Base-by-base conservation (phyloP, 2,888 invertebrate genomes). In the Nipponacmea schrenckii region DNA sequence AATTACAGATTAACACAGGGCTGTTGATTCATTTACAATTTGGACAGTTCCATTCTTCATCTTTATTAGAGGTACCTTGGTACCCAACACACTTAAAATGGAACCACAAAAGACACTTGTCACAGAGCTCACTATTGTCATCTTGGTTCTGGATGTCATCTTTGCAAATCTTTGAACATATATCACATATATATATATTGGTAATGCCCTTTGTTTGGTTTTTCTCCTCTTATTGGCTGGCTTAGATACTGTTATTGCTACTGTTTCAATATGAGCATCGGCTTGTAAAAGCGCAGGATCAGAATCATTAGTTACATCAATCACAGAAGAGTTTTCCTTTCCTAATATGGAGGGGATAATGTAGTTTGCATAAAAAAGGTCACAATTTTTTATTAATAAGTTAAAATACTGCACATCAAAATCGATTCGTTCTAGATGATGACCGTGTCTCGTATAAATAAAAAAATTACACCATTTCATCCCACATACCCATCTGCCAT, bases 401-500 rank as follows among this genome's bases (percentile, higher is more conserved):
- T 50, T 50, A 50, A 50, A 50, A 50, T 50, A 17, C 15, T 20
- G n/a, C 17, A 20, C 8, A 26, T 68, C 26, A 56, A 50, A 27
- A 2, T 5, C 17, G 24, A 56, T 17, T 50, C 26, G n/a, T 64
- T 64, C 64, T 15, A 64, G 24, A 64, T 24, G 24, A 17, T 31
- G n/a, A 15, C 64, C 64, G 26, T 64, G 64, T 24, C 31, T 31
- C 8, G 31, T 24, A 64, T 64, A 64, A 14, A 64, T 39, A 24
- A 31, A 64, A 14, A 64, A 39, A 39, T 26, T 7, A 14, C 64
- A 39, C 64, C 64, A 64, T 64, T 17, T 24, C 39, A 15, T 64
- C n/a, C 14, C 64, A 64, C 17, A 64, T 20, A 64, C 64, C 64
- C 26, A 64, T 64, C 26, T 64, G 64, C 64, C 64, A 64, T 17